A percentile compares a stretch with the other conserved stretches of the same genome.
Conservation (phyloP, 2,113 vertebrate genomes). For the Eptesicus fuscus region DNA sequence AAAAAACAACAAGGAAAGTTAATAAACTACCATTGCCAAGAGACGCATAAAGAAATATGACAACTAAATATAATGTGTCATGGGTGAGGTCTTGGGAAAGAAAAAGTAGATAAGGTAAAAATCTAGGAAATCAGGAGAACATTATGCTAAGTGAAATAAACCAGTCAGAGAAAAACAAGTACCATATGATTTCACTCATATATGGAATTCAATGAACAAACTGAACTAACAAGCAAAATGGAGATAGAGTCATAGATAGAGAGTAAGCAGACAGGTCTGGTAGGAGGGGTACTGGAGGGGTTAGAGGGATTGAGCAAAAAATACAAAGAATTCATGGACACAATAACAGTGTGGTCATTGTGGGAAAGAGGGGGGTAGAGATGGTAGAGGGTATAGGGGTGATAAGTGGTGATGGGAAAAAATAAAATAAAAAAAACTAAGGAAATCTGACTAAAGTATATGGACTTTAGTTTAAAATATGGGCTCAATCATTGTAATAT, state of each 20-base stretch:
- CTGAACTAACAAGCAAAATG: neutral
- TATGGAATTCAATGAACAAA: neutral
- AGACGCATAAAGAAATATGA: neutral
- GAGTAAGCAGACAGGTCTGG: neutral
- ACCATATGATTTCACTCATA: neutral
- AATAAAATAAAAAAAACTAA: neutral
- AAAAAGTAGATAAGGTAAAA: neutral
- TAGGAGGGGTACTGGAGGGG: neutral
- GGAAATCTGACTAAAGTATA: neutral
- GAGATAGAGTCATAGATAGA: neutral
- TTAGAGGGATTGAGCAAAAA: neutral
- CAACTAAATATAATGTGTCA: neutral
- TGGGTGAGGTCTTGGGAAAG: neutral
- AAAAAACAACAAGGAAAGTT: neutral
- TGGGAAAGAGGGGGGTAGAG: neutral
- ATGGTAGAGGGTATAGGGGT: neutral
- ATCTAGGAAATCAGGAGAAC: neutral
- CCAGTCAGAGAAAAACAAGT: neutral
- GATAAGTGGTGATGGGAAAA: neutral
- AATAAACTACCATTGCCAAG: neutral
- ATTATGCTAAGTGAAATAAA: neutral
- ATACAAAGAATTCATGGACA: neutral
- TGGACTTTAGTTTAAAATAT: neutral
- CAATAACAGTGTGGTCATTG: neutral
- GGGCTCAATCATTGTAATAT: neutral